Evolutionary conservation across 2,888 invertebrate genomes (phyloP).

Genomic region (Hemithea aestivaria): DNA sequence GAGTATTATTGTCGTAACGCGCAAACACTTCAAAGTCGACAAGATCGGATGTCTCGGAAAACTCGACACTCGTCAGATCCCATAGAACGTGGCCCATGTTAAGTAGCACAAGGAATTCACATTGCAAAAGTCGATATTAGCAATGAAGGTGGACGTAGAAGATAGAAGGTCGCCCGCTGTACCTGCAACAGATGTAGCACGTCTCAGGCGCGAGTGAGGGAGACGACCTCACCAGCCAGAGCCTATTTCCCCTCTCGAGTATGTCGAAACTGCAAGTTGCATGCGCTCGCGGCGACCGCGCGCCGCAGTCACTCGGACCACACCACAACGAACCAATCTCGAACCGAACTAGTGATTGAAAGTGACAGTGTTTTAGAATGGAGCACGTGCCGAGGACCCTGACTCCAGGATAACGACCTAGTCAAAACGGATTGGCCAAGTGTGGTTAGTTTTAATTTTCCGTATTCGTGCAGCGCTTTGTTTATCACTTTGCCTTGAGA

Average conservation of each 20-base stretch:
- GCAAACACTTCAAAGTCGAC: slow-evolving; percentile 8
- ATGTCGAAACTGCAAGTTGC: slow-evolving; percentile 69
- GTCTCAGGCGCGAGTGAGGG: slow-evolving; percentile 51
- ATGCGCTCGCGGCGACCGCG: slow-evolving; percentile 48
- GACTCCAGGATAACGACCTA: slow-evolving; percentile 34
- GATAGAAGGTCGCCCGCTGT: slow-evolving; percentile 69
- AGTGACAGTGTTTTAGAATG: slow-evolving; percentile 64
- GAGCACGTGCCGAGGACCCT: slow-evolving; percentile 39
- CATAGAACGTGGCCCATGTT: slow-evolving; percentile 24
- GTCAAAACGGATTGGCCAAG: slow-evolving; percentile 1
- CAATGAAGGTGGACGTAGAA: slow-evolving; percentile 68
- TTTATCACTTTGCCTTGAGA: slow-evolving; percentile 3
- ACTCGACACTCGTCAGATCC: slow-evolving; percentile 7
- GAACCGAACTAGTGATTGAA: slow-evolving; percentile 43
- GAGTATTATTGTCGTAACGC: slow-evolving; percentile 10
- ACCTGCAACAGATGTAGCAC: slow-evolving; percentile 41
- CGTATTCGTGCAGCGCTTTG: slow-evolving; percentile 3
- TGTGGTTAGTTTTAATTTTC: slow-evolving; percentile 23
- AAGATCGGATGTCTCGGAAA: slow-evolving; percentile 15
- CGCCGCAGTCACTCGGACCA: slow-evolving; percentile 47
- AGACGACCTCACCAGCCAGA: slow-evolving; percentile 39
- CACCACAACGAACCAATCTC: slow-evolving; percentile 40
- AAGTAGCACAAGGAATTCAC: slow-evolving; percentile 56
- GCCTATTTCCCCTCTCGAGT: slow-evolving; percentile 50
- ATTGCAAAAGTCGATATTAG: slow-evolving; percentile 69